phyloP scores from a whole-genome alignment of 1,140 invertebrate genomes.

The Hesperophylax magnus region DNA sequence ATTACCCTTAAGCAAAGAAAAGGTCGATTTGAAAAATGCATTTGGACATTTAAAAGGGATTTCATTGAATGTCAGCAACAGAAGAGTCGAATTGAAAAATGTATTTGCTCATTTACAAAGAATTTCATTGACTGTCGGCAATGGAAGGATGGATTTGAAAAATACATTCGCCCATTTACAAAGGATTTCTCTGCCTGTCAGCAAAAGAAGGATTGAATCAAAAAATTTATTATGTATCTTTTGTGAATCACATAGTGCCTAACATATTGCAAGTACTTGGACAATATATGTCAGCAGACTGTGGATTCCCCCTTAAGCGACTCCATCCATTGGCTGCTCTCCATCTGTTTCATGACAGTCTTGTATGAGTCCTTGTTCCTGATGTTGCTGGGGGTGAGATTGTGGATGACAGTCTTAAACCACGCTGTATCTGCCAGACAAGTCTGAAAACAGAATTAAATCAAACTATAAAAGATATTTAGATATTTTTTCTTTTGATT shows the following conservation, averaged over 20 bases:
- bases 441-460: slow-evolving; percentile 31
- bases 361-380: slow-evolving; percentile 52
- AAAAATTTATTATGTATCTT: slow-evolving; percentile 17
- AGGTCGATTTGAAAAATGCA: too few relatives aligned
- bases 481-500: too few relatives aligned
- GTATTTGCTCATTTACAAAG: background rate
- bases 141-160: background rate
- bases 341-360: slow-evolving; percentile 55
- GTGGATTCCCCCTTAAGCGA: slow-evolving; percentile 48
- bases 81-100: slow-evolving; percentile 6
- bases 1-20: too few relatives aligned
- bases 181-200: background rate
- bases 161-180: too few relatives aligned
- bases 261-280: slow-evolving; percentile 25
- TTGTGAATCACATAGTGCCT: slow-evolving; percentile 5
- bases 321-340: slow-evolving; percentile 54
- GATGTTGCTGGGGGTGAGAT: slow-evolving; percentile 45
- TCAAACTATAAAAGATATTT: too few relatives aligned
- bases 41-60: background rate
- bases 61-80: slow-evolving; percentile 16
- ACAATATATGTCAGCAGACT: slow-evolving; percentile 57
- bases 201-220: background rate
- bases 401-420: slow-evolving; percentile 52
- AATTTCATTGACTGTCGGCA: background rate
- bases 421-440: slow-evolving; percentile 52